Percentiles rank a stretch among this genome's conserved stretches.
These are phyloP conservation scores for Diplodus puntazzo DNA, from an alignment of 2,797 vertebrate species.

Conservation along the genomic window DNA sequence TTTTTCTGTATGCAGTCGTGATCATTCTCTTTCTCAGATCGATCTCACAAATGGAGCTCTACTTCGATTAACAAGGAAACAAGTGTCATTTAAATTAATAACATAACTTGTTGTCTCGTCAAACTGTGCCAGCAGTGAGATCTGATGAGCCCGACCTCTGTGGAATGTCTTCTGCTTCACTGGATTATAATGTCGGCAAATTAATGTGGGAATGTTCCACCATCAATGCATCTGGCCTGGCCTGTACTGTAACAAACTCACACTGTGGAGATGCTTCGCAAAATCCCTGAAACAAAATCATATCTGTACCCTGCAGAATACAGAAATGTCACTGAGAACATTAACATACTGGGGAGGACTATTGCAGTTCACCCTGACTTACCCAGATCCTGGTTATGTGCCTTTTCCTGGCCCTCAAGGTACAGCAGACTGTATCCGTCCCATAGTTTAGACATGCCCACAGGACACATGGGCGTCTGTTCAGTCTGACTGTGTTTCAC, in stretches of 20 bases:
- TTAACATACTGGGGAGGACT: not conserved
- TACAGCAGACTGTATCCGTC: slow-evolving; percentile 98
- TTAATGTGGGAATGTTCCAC: not conserved
- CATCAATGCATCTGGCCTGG: not conserved
- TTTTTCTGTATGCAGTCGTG: not conserved
- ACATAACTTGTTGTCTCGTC: not conserved
- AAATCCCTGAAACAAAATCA: not conserved
- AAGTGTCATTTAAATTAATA: not conserved
- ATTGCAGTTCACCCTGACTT: slow-evolving; percentile 40
- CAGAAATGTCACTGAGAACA: not conserved
- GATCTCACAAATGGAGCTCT: not conserved
- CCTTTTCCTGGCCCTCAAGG: slow-evolving; percentile 97
- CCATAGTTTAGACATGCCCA: slow-evolving; percentile 97
- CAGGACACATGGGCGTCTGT: slow-evolving; percentile 94
- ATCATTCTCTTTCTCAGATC: not conserved
- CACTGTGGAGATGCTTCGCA: not conserved
- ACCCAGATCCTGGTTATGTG: slow-evolving; percentile 99
- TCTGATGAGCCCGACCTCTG: slow-evolving; percentile 8
- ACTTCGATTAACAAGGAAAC: not conserved
- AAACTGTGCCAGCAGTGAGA: not conserved
- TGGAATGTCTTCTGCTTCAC: slow-evolving; percentile 26
- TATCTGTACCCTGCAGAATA: not conserved
- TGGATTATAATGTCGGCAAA: slow-evolving; percentile 26
- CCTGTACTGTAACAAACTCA: slow-evolving; percentile 5
- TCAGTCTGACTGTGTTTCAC: slow-evolving; percentile 98